Percentiles rank a stretch among this genome's conserved stretches.
Conservation (phyloP, 2,797 vertebrate genomes). For the Octomys mimax region DNA sequence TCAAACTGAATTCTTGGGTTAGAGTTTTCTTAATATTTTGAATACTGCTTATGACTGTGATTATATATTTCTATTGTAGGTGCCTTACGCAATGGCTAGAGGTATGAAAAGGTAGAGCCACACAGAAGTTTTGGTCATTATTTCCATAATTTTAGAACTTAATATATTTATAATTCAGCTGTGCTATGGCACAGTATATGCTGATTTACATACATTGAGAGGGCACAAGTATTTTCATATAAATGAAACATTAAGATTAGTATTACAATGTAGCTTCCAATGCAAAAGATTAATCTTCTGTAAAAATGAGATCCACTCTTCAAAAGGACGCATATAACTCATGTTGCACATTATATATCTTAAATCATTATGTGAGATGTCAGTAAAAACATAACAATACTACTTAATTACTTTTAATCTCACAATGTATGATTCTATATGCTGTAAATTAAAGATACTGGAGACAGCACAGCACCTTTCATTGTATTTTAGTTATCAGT, state of each 20-base stretch:
- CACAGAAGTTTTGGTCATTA: not conserved
- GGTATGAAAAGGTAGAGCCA: not conserved
- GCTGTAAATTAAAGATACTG: not conserved
- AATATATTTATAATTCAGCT: constrained; percentile 52
- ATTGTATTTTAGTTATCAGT: not conserved
- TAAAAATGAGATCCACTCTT: constrained; percentile 52
- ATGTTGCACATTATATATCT: constrained; percentile 7
- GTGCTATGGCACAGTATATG: not conserved
- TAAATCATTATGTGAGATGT: constrained; percentile 61
- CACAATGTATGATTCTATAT: not conserved
- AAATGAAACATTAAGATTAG: constrained; percentile 46
- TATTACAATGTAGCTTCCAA: constrained; percentile 66
- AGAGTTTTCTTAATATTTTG: constrained; percentile 15
- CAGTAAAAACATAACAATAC: constrained; percentile 47
- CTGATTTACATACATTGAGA: constrained; percentile 49
- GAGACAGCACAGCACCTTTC: not conserved
- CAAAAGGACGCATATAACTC: constrained; percentile 49
- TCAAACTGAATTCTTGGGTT: not conserved
- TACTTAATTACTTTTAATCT: constrained; percentile 50
- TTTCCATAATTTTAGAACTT: constrained; percentile 29
- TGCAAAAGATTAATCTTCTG: constrained; percentile 59
- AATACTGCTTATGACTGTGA: not conserved
- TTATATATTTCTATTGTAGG: constrained; percentile 2
- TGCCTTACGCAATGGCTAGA: constrained; percentile 16
- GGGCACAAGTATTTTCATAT: not conserved